Percentiles rank a stretch among this genome's conserved stretches.
phyloP scores from a whole-genome alignment of 2,888 invertebrate genomes.

The Hoplodrina ambigua region DNA sequence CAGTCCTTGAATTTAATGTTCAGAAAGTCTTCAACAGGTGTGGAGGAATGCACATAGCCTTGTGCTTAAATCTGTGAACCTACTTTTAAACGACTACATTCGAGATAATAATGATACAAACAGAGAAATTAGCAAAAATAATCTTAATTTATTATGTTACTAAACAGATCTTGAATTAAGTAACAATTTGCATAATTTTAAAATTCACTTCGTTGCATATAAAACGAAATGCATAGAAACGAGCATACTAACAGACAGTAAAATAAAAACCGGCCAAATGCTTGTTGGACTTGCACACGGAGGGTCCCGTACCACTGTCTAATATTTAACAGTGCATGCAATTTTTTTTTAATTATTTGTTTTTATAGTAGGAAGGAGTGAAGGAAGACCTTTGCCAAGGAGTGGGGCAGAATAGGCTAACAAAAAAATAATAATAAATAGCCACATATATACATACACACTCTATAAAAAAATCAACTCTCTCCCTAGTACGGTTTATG shows the following conservation, averaged over 20 bases:
- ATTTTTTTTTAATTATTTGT: no score
- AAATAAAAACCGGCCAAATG: not conserved
- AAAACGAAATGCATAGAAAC: conserved; percentile 58
- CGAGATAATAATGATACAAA: conserved; percentile 29
- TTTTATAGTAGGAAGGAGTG: no score
- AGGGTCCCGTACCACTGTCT: no score
- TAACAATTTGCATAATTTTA: conserved; percentile 42
- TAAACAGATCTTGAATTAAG: conserved; percentile 15
- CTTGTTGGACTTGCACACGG: no score
- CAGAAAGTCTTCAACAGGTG: conserved; percentile 43
- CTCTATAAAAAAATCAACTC: no score
- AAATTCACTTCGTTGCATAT: conserved; percentile 47
- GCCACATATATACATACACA: no score
- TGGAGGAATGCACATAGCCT: conserved; percentile 41
- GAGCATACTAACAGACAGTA: conserved; percentile 19
- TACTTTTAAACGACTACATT: conserved; percentile 37
- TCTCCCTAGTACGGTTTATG: no score
- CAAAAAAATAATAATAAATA: no score
- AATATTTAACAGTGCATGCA: no score
- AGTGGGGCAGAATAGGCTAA: no score
- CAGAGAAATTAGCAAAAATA: conserved; percentile 35
- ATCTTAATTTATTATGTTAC: conserved; percentile 31
- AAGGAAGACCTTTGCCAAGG: no score
- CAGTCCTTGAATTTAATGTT: conserved; percentile 39
- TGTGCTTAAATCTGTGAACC: conserved; percentile 46